Base-by-base conservation (phyloP, 2,797 vertebrate species). In the Danio aesculapii region DNA sequence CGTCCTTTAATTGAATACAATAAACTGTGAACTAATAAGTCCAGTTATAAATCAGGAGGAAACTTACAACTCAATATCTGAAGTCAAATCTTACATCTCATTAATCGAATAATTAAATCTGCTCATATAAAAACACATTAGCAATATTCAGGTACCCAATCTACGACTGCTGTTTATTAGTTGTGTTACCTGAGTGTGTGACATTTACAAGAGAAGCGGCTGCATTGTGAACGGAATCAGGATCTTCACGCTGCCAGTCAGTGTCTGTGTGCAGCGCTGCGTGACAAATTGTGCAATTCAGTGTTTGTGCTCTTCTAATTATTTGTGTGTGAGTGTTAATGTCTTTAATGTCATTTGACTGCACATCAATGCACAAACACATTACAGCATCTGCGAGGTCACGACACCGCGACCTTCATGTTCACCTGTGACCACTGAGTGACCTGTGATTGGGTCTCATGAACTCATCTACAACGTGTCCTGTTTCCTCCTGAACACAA, bases 341-440 rank as follows among this genome's bases (percentile, higher is more conserved):
- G 17, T 67, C n/a, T 58, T 11, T 53, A 61, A 62, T 50, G 4
- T 5, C 21, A 21, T n/a, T 41, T 50, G 46, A 79, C 16, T 43
- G 66, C 61, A 61, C 77, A 79, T 52, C 13, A 41, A 70, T 53
- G 14, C 3, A 70, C 55, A 61, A 10, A 12, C 30, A 49, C 50
- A 69, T 66, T 30, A 77, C 50, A 58, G 43, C 43, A 58, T 41
- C 50, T 67, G 13, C 21, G 12, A 64, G 75, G 75, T 67, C 50
- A 67, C 41, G 1, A 6, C 61, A 43, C 7, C 30, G 0, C 0
- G 10, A 77, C 63, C 63, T 47, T 8, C 0, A n/a, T 9, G 0
- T 1, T 68, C 10, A 61, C 57, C 66, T 16, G 30, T 43, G 55
- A 70, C 66, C 55, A 41, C 5, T 2, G 63, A 58, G 63, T 43